Evolutionary conservation across 37 sponge, comb jelly and placozoan genomes (phyloP), one percentile per base, ranked within the genome.

Genomic region (Ianthella basta): DNA sequence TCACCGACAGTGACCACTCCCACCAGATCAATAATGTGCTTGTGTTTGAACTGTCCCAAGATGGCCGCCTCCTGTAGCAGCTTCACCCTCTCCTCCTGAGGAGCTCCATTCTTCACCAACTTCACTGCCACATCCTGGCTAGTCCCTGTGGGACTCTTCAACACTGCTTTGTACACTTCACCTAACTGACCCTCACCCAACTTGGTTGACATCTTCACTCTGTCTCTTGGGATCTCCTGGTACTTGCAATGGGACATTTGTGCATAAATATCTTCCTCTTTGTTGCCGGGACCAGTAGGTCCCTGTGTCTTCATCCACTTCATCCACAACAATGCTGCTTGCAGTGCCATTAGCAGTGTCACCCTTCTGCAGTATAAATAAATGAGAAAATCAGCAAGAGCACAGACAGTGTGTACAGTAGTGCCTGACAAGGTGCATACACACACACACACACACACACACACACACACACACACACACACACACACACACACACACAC

Each of bases 401-500:
- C n/a, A n/a, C n/a, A n/a, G n/a, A n/a, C n/a, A n/a, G n/a, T n/a
- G n/a, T n/a, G n/a, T n/a, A n/a, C n/a, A n/a, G n/a, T n/a, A n/a
- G n/a, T n/a, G n/a, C n/a, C n/a, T n/a, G n/a, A n/a, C n/a, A n/a
- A n/a, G n/a, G n/a, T 56, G 15, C n/a, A n/a, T n/a, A n/a, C n/a
- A n/a, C 66, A 64, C 20, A 64, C 66, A 64, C 66, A 64, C 66
- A 64, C 66, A 20, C 20, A 64, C 66, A 64, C 66, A 64, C 66
- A 64, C 66, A 64, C 66, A 64, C 66, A 64, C 66, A 64, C 66
- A 64, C 66, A 64, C 66, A 64, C 66, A 64, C 66, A 64, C 14
- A 64, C 66, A 64, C 66, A 64, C 66, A 64, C 66, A 64, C 66
- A 64, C 66, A 64, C 66, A 64, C 66, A 64, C 66, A 64, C 66